Conservation (phyloP, 2,888 invertebrate genomes). For the Nemapogon koenigi region DNA sequence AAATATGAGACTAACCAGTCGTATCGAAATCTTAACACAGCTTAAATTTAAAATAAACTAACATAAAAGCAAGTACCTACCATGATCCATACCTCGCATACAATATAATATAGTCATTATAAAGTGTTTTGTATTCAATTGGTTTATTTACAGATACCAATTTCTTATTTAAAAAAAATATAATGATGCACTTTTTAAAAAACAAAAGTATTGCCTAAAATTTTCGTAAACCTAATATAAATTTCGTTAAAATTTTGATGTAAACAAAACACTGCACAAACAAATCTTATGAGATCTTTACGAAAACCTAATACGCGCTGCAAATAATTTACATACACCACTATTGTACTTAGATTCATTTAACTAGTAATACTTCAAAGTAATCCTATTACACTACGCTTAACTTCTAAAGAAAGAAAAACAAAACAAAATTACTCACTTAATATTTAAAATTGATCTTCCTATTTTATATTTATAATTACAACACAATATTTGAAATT, state of each 20-base stretch:
- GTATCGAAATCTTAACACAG: too few species aligned
- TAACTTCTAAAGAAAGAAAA: slow-evolving; percentile 10
- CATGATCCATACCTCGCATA: too few species aligned
- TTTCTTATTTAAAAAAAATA: background rate
- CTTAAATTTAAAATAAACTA: too few species aligned
- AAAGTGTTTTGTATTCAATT: too few species aligned
- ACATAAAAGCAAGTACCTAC: too few species aligned
- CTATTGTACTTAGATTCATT: slow-evolving; percentile 24
- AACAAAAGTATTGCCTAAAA: slow-evolving; percentile 28
- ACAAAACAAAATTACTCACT: too few species aligned
- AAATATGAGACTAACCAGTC: too few species aligned
- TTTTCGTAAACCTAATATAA: slow-evolving; percentile 19
- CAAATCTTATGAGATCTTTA: slow-evolving; percentile 64
- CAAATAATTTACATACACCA: slow-evolving; percentile 35
- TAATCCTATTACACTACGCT: slow-evolving; percentile 20
- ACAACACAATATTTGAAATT: too few species aligned
- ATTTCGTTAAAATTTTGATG: slow-evolving; percentile 57
- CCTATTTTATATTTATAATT: too few species aligned
- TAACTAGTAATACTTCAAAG: slow-evolving; percentile 50
- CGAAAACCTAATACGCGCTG: slow-evolving; percentile 60
- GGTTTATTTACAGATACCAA: slow-evolving; percentile 3
- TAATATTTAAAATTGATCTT: too few species aligned
- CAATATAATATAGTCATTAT: too few species aligned
- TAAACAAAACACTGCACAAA: slow-evolving; percentile 65
- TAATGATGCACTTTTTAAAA: slow-evolving; percentile 30